Base-by-base conservation (phyloP, 2,888 invertebrate genomes). In the Artemia sinica region DNA sequence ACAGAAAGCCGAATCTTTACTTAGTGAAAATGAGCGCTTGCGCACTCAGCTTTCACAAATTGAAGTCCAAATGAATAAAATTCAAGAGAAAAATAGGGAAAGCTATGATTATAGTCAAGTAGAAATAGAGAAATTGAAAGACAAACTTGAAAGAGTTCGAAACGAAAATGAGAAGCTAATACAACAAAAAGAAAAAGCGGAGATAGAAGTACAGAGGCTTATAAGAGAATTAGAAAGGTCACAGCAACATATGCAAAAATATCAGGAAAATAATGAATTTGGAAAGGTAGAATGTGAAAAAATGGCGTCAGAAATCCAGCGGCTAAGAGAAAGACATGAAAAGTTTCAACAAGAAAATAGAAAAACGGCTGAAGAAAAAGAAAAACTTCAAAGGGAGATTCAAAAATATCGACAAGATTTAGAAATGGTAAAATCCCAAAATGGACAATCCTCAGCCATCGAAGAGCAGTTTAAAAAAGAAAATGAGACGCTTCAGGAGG, bases 241-340 rank as follows among this genome's bases (percentile, higher is more conserved):
- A 68, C 89, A 90, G 77, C 83, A 88, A 79, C 87, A 88, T 78
- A 82, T 90, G 72, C 83, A 86, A 50, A 91, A 90, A 78, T 87
- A 88, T 74, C 85, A 90, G 75, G 91, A 91, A 77, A 85, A 86
- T 8, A 86, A 87, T 75, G 90, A 91, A 76, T 84, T 86, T 4
- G 86, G 88, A 9, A 86, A 88, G 75, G 88, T 88, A 72, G 91
- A 91, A 76, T 87, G 89, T 75, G 91, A 91, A 74, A 82, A 88
- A 73, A 86, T 91, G 84, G 86, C 87, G 1, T 65, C 58, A 14
- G 68, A 68, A 12, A 67, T 67, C 52, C 18, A 18, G 6, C 14
- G 50, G 51, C 51, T 50, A n/a, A 49, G 67, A 7, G 67, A 67
- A 8, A 13, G 67, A 13, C n/a, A 50, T 14, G 67, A 67, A 10